Base-by-base conservation (phyloP, 1,140 invertebrate species). In the Ctenoplectra terminalis region DNA sequence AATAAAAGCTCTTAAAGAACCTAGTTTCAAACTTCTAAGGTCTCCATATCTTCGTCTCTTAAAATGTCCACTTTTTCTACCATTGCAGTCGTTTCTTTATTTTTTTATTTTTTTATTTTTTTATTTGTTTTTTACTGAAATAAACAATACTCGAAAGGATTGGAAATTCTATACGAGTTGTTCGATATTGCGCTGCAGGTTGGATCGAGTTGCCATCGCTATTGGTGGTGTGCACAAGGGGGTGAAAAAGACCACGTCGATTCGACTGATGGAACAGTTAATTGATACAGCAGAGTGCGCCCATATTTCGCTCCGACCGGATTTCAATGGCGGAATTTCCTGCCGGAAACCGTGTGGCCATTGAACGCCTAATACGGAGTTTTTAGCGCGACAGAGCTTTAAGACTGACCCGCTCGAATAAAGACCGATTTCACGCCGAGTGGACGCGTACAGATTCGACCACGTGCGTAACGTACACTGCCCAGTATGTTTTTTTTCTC, bases 291-390 rank as follows among this genome's bases (percentile, higher is more conserved):
- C 31, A 54, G 43, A 74, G 56, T 77, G 61, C 67, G 60, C 50
- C 61, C 50, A 67, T 76, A 77, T 78, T 85, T 86, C 73, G 79
- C 23, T 46, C 72, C 9, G 40, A 29, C 31, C 29, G 67, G 56
- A 85, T 86, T 86, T 86, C 79, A 85, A 85, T 84, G 83, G 73
- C 34, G 79, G 69, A 73, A 82, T 82, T 70, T 66, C 61, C 78
- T 60, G 46, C 11, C 48, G 76, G 60, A 52, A 70, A 31, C 15
- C 52, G 50, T 34, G 72, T 6, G 63, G 58, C 69, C 69, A 73
- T 72, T 73, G 77, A 73, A 63, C 58, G 69, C 58, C 46, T 75
- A 84, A 81, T 77, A 72, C 70, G 69, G 37, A 78, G 69, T 74
- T 86, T 86, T 86, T 85, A 82, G 52, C 56, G 69, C 73, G 73